Percentiles rank a stretch among this genome's conserved stretches.
Evolutionary conservation across 92 coral and sea anemone species (phyloP).

Genomic region (Micromussa lordhowensis): DNA sequence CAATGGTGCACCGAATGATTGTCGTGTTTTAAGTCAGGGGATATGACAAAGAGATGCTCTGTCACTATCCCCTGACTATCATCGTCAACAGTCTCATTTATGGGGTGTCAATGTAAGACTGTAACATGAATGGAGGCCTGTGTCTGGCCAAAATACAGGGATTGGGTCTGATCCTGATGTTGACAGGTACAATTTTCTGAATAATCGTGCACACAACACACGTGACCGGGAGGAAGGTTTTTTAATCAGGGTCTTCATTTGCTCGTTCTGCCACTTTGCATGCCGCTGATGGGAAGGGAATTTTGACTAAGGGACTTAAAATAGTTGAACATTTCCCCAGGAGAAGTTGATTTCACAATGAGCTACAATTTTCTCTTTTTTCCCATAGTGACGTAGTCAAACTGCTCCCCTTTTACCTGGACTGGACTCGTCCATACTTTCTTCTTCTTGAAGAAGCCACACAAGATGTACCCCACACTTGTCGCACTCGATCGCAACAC

Average conservation of each 20-base stretch:
- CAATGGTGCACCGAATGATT: too few species aligned
- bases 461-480: conserved; percentile 51
- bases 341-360: conserved; percentile 3
- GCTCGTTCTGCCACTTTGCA: conserved; percentile 71
- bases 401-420: conserved; percentile 37
- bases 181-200: too few species aligned
- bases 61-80: too few species aligned
- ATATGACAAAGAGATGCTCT: too few species aligned
- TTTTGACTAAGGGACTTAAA: conserved; percentile 14
- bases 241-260: conserved; percentile 45
- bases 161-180: too few species aligned
- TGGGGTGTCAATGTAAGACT: too few species aligned
- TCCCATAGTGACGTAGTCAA: conserved; percentile 25
- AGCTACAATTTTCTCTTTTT: conserved; percentile 16
- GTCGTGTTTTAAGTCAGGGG: too few species aligned
- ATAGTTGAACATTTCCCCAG: conserved; percentile 34
- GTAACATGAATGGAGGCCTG: too few species aligned
- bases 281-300: conserved; percentile 67
- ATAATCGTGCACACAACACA: not conserved
- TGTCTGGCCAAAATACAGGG: too few species aligned
- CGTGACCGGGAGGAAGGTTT: conserved; percentile 58
- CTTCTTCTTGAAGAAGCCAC: conserved; percentile 29
- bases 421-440: not conserved
- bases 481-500: conserved; percentile 47
- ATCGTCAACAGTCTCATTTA: too few species aligned